Evolutionary conservation across 2,888 invertebrate genomes (phyloP).

Genomic region (Lathronympha strigana): DNA sequence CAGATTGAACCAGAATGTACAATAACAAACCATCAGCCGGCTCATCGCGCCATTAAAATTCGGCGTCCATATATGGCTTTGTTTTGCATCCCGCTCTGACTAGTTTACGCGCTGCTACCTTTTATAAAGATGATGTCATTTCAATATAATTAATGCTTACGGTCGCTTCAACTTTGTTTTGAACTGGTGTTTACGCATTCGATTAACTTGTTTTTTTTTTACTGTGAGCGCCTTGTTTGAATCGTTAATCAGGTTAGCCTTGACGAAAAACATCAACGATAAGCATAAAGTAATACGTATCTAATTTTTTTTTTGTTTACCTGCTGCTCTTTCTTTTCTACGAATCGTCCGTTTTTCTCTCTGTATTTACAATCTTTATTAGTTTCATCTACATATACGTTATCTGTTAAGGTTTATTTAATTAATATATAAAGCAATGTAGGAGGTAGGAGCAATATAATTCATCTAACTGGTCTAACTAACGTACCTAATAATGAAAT

Average conservation of each 20-base stretch:
- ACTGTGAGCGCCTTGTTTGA: slow-evolving; percentile 49
- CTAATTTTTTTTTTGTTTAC: slow-evolving; percentile 24
- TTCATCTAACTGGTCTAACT: slow-evolving; percentile 14
- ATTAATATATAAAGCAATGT: not conserved
- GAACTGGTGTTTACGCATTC: slow-evolving; percentile 53
- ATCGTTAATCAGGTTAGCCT: slow-evolving; percentile 48
- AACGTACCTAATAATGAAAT: slow-evolving; percentile 5
- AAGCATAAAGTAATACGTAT: slow-evolving; percentile 18
- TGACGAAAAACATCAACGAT: slow-evolving; percentile 46
- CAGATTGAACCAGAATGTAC: slow-evolving; percentile 13
- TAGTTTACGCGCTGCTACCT: slow-evolving; percentile 44
- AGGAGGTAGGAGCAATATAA: not conserved
- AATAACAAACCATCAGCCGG: slow-evolving; percentile 31
- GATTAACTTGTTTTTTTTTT: slow-evolving; percentile 55
- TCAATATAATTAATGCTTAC: slow-evolving; percentile 48
- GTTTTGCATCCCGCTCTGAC: slow-evolving; percentile 40
- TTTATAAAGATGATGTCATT: slow-evolving; percentile 62
- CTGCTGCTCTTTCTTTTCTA: slow-evolving; percentile 14
- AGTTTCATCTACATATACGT: slow-evolving; percentile 10
- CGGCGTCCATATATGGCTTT: slow-evolving; percentile 40
- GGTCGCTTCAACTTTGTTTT: slow-evolving; percentile 47
- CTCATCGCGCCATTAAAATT: slow-evolving; percentile 28
- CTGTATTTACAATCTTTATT: slow-evolving; percentile 13
- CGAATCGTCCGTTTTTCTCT: slow-evolving; percentile 8
- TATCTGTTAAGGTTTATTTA: slow-evolving; percentile 11